phyloP scores from a whole-genome alignment of 2,113 vertebrate species.

The Nibea albiflora region DNA sequence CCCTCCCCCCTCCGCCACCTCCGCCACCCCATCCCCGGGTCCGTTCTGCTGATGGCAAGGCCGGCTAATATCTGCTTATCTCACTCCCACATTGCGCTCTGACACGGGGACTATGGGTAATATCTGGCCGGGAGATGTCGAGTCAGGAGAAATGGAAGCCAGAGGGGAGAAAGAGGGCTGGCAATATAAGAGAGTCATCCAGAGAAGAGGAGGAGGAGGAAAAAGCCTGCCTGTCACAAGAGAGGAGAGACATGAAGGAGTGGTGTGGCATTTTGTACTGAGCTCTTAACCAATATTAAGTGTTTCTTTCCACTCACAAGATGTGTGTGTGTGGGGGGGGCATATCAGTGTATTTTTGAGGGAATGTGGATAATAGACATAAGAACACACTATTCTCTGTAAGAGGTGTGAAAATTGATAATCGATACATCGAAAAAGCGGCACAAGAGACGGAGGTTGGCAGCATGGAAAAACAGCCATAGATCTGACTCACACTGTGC shows the following conservation, averaged over 20 bases:
- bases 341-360: not conserved
- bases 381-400: not conserved
- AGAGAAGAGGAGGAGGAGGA: not conserved
- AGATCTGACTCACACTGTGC: not conserved
- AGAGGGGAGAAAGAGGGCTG: slow-evolving; percentile 16
- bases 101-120: slow-evolving; percentile 58
- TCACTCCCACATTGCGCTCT: slow-evolving; percentile 47
- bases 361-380: not conserved
- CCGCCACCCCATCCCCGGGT: not conserved
- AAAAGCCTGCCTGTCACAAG: slow-evolving; percentile 1
- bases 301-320: not conserved
- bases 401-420: not conserved
- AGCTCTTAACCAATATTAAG: not conserved
- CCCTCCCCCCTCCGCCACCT: not conserved
- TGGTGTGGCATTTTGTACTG: slow-evolving; percentile 8
- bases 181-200: slow-evolving; percentile 36
- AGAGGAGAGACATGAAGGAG: not conserved
- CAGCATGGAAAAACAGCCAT: not conserved
- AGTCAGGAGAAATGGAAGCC: slow-evolving; percentile 61
- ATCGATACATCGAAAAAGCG: not conserved
- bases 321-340: not conserved
- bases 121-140: slow-evolving; percentile 48
- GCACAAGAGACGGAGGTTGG: not conserved
- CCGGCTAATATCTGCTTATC: slow-evolving; percentile 72
- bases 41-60: slow-evolving; percentile 65